Evolutionary conservation across 2,797 vertebrate species (phyloP).

Genomic region (Pangasius macronema): DNA sequence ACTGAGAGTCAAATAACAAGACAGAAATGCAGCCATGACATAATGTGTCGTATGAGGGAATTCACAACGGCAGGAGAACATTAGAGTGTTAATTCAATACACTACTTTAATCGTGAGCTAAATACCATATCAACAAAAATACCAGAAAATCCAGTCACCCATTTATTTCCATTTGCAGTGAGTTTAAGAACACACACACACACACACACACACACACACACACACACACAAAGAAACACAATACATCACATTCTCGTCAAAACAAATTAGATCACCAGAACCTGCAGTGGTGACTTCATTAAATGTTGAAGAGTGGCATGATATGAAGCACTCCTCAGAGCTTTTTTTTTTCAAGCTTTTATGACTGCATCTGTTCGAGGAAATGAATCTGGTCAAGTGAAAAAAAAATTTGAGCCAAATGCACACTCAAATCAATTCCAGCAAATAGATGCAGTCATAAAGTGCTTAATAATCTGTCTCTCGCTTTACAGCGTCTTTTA

Average conservation of each 20-base stretch:
- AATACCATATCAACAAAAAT: not conserved
- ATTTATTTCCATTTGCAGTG: not conserved
- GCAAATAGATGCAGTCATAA: not conserved
- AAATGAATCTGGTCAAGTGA: not conserved
- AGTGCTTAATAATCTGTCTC: not conserved
- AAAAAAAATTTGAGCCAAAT: not conserved
- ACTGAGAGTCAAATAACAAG: conserved; percentile 9
- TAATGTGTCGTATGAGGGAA: conserved; percentile 29
- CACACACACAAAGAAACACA: not conserved
- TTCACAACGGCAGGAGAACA: conserved; percentile 33
- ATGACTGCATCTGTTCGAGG: not conserved
- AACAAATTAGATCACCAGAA: not conserved
- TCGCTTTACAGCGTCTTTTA: not conserved
- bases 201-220: not conserved
- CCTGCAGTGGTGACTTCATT: not conserved
- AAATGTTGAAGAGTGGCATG: not conserved
- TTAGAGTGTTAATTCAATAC: conserved; percentile 24
- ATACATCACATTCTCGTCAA: not conserved
- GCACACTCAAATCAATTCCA: not conserved
- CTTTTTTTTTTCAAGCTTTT: not conserved
- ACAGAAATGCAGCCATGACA: conserved; percentile 36
- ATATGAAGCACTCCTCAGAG: not conserved
- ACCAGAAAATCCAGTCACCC: not conserved
- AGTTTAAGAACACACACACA: not conserved
- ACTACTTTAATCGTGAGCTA: not conserved